Conservation (phyloP, 2,888 invertebrate species). For the Diaprepes abbreviatus region DNA sequence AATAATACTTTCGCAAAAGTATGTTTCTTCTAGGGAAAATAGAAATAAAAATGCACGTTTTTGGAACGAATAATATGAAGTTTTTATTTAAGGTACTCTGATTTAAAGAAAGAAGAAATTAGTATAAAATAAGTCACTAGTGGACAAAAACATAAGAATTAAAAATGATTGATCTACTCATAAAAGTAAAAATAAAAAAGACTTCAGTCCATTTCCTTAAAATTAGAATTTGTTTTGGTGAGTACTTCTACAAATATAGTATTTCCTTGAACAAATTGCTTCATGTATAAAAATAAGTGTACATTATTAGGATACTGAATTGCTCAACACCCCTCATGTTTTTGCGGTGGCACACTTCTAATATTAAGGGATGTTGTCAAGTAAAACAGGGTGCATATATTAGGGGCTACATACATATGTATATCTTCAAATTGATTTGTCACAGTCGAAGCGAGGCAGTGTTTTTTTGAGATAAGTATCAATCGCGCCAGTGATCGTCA, state of each 20-base stretch:
- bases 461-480: constrained; percentile 67
- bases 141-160: too few species aligned
- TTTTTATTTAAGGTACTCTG: too few species aligned
- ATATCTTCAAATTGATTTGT: constrained; percentile 70
- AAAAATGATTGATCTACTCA: too few species aligned
- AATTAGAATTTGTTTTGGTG: background rate
- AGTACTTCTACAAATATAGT: background rate
- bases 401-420: constrained; percentile 67
- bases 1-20: too few species aligned
- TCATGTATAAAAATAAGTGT: constrained; percentile 18
- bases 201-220: too few species aligned
- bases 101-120: too few species aligned
- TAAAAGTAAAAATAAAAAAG: too few species aligned
- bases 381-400: constrained; percentile 65
- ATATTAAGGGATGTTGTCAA: constrained; percentile 62
- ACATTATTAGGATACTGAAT: constrained; percentile 32
- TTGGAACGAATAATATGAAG: too few species aligned
- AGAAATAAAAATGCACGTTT: too few species aligned
- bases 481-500: constrained; percentile 48
- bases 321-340: constrained; percentile 51
- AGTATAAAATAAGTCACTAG: too few species aligned
- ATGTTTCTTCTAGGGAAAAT: too few species aligned
- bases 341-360: constrained; percentile 59
- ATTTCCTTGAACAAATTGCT: background rate
- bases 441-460: constrained; percentile 67